Conservation (phyloP, 2,888 invertebrate genomes). For the Listrodromus nycthemerus region DNA sequence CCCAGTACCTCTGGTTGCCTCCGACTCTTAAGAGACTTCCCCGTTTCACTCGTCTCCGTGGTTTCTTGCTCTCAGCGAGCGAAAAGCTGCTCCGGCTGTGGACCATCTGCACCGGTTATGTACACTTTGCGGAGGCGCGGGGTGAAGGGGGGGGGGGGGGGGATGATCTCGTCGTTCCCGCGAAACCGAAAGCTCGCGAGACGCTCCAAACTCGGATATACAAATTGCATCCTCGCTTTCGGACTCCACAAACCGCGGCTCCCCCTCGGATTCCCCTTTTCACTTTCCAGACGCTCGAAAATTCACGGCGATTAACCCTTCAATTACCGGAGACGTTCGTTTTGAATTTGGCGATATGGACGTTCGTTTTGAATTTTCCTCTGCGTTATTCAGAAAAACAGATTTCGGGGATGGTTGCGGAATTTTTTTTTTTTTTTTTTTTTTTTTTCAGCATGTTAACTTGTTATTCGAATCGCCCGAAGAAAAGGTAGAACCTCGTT, state of each 20-base stretch:
- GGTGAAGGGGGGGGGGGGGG: not conserved
- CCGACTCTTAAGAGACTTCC: slow-evolving; percentile 53
- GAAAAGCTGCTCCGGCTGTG: slow-evolving; percentile 20
- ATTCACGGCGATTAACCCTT: slow-evolving; percentile 7
- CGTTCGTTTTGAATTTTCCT: no score
- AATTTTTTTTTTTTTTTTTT: no score
- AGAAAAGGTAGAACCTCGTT: no score
- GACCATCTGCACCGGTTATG: slow-evolving; percentile 33
- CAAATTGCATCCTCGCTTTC: slow-evolving; percentile 16
- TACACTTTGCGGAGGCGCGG: no score
- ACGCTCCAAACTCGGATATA: slow-evolving; percentile 38
- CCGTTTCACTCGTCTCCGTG: slow-evolving; percentile 28
- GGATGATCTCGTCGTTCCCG: slow-evolving; percentile 3
- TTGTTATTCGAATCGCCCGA: no score
- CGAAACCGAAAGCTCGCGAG: not conserved
- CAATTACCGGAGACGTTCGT: not conserved
- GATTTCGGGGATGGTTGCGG: no score
- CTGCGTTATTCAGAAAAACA: no score
- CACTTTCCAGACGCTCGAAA: not conserved
- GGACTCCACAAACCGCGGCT: not conserved
- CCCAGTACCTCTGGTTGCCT: slow-evolving; percentile 48
- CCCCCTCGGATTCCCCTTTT: not conserved
- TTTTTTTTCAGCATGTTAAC: no score
- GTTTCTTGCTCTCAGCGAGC: slow-evolving; percentile 14
- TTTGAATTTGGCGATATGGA: no score